These are phyloP conservation scores for Anagrus nilaparvatae DNA, from an alignment of 1,140 invertebrate species.

Conservation along the genomic window DNA sequence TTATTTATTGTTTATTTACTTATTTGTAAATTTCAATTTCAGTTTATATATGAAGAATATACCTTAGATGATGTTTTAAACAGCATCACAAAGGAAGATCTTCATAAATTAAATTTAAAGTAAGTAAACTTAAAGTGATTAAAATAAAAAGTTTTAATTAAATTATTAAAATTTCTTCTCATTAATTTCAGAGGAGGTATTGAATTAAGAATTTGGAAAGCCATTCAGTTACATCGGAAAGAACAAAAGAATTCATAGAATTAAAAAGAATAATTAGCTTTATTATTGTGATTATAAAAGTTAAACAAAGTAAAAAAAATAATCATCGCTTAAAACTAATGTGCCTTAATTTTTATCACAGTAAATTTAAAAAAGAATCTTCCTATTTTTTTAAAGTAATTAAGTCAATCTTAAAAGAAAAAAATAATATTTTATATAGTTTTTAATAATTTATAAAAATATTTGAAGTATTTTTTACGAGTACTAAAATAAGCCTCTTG, in stretches of 20 bases:
- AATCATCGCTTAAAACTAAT: too few species aligned
- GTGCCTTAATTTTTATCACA: too few species aligned
- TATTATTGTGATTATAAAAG: too few species aligned
- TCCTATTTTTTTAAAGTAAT: too few species aligned
- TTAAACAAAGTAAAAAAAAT: too few species aligned
- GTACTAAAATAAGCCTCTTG: too few species aligned
- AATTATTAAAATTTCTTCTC: background rate
- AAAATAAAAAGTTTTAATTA: slow-evolving; percentile 4
- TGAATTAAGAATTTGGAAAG: slow-evolving; percentile 51
- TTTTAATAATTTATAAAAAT: too few species aligned
- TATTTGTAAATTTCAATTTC: slow-evolving; percentile 25
- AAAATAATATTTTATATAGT: too few species aligned
- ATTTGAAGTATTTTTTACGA: too few species aligned
- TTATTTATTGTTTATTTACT: slow-evolving; percentile 11
- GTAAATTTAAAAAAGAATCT: too few species aligned
- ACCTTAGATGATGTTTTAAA: slow-evolving; percentile 66
- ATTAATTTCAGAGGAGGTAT: slow-evolving; percentile 43
- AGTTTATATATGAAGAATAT: slow-evolving; percentile 68
- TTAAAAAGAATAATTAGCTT: background rate
- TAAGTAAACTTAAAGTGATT: slow-evolving; percentile 31
- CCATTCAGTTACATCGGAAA: slow-evolving; percentile 38
- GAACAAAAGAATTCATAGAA: slow-evolving; percentile 9
- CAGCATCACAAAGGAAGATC: slow-evolving; percentile 64
- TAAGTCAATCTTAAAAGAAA: too few species aligned
- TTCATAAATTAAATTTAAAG: slow-evolving; percentile 61